Evolutionary conservation across 2,113 vertebrate species (phyloP).

Genomic region (Redunca redunca): DNA sequence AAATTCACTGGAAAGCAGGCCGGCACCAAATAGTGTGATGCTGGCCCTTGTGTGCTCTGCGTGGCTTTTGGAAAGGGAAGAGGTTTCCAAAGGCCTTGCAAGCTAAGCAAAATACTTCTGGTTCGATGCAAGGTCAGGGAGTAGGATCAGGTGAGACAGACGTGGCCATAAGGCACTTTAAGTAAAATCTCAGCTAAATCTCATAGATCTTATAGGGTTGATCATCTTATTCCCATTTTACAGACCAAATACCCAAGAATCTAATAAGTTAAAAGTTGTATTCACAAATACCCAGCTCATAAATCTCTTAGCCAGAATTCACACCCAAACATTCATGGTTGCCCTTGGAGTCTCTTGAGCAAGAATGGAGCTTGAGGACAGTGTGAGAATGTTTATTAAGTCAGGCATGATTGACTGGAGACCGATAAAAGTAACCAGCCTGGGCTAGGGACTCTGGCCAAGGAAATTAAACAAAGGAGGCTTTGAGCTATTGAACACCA

Average conservation of each 20-base stretch:
- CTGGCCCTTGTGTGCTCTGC: neutral
- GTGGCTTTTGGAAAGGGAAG: neutral
- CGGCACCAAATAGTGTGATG: neutral
- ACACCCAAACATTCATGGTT: neutral
- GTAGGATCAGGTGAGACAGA: neutral
- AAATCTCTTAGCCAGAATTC: neutral
- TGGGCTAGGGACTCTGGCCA: neutral
- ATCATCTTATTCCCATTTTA: neutral
- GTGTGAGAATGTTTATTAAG: neutral
- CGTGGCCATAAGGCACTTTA: neutral
- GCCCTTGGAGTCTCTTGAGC: neutral
- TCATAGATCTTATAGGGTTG: neutral
- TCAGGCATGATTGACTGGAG: neutral
- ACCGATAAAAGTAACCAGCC: neutral
- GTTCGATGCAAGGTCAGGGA: rapidly evolving
- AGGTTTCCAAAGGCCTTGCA: neutral
- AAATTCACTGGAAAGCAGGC: neutral
- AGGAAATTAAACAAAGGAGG: neutral
- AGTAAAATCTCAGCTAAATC: neutral
- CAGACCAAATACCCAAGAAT: neutral
- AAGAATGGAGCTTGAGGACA: neutral
- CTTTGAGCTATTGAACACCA: neutral
- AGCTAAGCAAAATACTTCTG: neutral
- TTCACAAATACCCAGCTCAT: neutral
- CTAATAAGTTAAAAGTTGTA: neutral